Conservation (phyloP, 2,888 invertebrate genomes). For the Brenthis ino region DNA sequence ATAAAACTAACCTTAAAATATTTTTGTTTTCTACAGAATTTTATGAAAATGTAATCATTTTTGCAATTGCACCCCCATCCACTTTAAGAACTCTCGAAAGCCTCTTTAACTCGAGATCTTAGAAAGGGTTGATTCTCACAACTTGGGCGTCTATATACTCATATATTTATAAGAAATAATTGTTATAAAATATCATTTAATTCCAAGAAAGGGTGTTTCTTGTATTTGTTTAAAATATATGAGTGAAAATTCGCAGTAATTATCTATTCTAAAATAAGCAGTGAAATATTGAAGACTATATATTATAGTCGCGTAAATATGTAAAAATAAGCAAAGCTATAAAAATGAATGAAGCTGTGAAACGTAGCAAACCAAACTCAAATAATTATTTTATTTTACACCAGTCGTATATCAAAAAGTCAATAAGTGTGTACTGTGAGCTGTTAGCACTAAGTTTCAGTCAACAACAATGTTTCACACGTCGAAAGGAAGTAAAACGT, state of each 20-base stretch:
- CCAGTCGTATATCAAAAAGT: neutral
- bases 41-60: constrained; percentile 14
- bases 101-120: constrained; percentile 17
- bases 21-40: constrained; percentile 42
- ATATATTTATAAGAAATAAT: neutral
- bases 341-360: no score
- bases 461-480: constrained; percentile 21
- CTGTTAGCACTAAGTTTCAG: constrained; percentile 7
- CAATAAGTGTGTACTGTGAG: neutral
- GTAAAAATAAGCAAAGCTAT: no score
- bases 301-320: no score
- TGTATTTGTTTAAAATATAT: no score
- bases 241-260: no score
- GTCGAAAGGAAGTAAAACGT: constrained; percentile 25
- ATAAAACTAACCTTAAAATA: constrained; percentile 57
- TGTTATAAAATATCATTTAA: neutral
- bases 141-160: constrained; percentile 3
- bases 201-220: neutral
- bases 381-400: no score
- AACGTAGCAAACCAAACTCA: no score
- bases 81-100: constrained; percentile 20
- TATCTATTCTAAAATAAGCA: no score
- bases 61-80: constrained; percentile 11
- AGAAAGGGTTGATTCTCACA: constrained; percentile 26
- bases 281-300: no score